A percentile compares a stretch with the other conserved stretches of the same genome.
Evolutionary conservation across 2,113 vertebrate species (phyloP).

Genomic region (Dasyprocta punctata): DNA sequence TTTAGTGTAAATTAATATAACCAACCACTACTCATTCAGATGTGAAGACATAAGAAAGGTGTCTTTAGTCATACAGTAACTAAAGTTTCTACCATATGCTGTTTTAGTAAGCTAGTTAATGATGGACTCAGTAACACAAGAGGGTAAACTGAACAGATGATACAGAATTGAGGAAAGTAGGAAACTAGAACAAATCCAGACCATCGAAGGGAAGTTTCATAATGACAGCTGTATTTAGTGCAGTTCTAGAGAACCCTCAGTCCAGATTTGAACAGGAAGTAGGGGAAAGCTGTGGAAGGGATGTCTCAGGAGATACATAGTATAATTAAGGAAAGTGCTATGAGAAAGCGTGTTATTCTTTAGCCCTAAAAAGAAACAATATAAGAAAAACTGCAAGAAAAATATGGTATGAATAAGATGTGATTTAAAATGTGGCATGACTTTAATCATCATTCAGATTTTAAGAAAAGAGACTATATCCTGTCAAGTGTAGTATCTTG

Average conservation of each 20-base stretch:
- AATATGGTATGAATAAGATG: not conserved
- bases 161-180: not conserved
- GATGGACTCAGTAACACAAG: not conserved
- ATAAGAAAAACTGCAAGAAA: not conserved
- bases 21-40: not conserved
- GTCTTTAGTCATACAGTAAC: not conserved
- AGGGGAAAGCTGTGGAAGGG: not conserved
- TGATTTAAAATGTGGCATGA: not conserved
- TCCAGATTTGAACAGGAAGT: not conserved
- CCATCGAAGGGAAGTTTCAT: not conserved
- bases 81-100: not conserved
- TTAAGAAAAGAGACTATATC: not conserved
- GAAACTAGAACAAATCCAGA: not conserved
- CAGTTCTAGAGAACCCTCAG: not conserved
- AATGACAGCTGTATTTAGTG: not conserved
- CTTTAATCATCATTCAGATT: slow-evolving; percentile 3
- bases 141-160: not conserved
- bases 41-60: not conserved
- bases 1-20: not conserved
- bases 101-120: not conserved
- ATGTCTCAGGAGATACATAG: not conserved
- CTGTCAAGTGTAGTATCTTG: not conserved
- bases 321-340: not conserved
- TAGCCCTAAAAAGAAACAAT: not conserved
- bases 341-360: not conserved